A percentile compares a stretch with the other conserved stretches of the same genome.
phyloP scores from a whole-genome alignment of 2,797 vertebrate genomes.

The Acestrorhynchus altus region DNA sequence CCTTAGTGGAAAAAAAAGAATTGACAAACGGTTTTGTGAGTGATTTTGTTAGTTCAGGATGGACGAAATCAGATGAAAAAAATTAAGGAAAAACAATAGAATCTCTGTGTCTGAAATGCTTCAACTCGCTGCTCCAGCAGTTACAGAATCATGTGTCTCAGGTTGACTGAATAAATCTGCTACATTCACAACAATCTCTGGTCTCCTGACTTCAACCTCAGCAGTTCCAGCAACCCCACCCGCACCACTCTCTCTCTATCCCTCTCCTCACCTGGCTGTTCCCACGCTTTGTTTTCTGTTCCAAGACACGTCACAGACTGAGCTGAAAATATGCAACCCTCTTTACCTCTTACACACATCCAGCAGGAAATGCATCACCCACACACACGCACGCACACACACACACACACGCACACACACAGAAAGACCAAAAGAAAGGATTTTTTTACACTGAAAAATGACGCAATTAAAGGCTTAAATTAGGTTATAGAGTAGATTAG shows the following conservation, averaged over 20 bases:
- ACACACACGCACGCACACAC: background rate
- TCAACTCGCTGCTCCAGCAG: background rate
- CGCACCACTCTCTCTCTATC: background rate
- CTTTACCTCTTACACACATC: conserved; percentile 33
- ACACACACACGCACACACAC: background rate
- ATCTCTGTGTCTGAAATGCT: background rate
- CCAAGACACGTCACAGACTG: conserved; percentile 16
- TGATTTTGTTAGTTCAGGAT: background rate
- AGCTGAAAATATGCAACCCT: conserved; percentile 50
- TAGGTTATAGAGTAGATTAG: no score
- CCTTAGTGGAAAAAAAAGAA: background rate
- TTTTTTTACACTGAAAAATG: no score
- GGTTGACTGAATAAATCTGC: background rate
- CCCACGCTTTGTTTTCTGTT: conserved; percentile 21
- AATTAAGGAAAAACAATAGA: background rate
- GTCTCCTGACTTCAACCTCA: background rate
- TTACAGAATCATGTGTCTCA: background rate
- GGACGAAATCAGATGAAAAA: background rate
- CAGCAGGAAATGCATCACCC: conserved; percentile 34
- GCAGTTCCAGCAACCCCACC: background rate
- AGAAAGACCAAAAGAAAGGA: background rate
- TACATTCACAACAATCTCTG: background rate
- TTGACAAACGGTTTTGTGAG: background rate
- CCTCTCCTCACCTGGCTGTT: background rate
- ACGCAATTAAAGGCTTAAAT: no score